These are phyloP conservation scores for Semaprochilodus insignis DNA, from an alignment of 2,797 vertebrate species.

Conservation along the genomic window DNA sequence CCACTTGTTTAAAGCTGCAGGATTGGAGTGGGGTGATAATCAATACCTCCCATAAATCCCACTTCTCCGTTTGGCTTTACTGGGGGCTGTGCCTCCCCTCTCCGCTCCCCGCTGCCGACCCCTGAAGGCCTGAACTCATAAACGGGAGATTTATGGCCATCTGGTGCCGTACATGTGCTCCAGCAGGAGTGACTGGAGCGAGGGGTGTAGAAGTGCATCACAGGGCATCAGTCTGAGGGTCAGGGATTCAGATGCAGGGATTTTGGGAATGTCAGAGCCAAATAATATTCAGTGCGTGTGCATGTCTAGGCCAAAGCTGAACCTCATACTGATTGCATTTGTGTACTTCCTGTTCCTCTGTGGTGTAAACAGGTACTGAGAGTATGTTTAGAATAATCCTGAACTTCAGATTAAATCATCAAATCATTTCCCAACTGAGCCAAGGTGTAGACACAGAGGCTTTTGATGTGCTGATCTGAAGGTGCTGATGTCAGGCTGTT, in stretches of 20 bases:
- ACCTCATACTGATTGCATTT: too few species aligned
- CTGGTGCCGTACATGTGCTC: conserved; percentile 34
- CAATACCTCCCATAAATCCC: conserved; percentile 58
- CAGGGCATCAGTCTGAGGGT: neutral
- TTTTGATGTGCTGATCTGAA: too few species aligned
- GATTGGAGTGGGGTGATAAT: conserved; percentile 40
- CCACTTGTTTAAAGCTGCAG: conserved; percentile 46
- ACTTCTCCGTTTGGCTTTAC: conserved; percentile 57
- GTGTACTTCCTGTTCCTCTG: too few species aligned
- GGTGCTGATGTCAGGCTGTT: too few species aligned
- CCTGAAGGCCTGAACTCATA: conserved; percentile 48
- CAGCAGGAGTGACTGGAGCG: conserved; percentile 10
- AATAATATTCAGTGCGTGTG: too few species aligned
- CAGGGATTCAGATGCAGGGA: neutral
- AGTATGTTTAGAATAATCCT: too few species aligned
- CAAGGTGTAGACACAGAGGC: too few species aligned
- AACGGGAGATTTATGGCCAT: conserved; percentile 57
- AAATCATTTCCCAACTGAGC: too few species aligned
- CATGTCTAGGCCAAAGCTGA: too few species aligned
- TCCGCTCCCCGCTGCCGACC: conserved; percentile 57
- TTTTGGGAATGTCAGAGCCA: too few species aligned
- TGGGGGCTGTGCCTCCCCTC: conserved; percentile 54
- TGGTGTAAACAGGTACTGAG: too few species aligned
- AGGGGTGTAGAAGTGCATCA: neutral
- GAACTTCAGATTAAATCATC: too few species aligned